Evolutionary conservation across 2,888 invertebrate species (phyloP).

Genomic region (Himalopsyche anomala): DNA sequence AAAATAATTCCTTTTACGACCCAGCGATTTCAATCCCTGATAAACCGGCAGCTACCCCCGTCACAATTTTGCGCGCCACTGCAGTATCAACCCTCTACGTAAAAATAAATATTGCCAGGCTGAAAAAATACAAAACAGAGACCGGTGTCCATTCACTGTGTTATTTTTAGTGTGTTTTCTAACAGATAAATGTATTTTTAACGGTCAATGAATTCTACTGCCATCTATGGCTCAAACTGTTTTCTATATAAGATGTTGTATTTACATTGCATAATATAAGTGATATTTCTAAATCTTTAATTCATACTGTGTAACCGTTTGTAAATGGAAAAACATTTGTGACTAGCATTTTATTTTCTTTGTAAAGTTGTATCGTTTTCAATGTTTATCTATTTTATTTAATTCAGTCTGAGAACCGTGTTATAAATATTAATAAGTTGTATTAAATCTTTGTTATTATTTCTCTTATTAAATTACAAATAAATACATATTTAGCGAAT

Average conservation of each 20-base stretch:
- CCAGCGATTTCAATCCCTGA: no score
- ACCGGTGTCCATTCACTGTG: background rate
- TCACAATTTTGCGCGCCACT: background rate
- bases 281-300: background rate
- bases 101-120: slow-evolving; percentile 35
- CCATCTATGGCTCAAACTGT: background rate
- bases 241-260: background rate
- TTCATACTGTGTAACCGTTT: background rate
- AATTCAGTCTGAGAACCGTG: no score
- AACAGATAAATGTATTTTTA: slow-evolving; percentile 39
- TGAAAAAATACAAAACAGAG: slow-evolving; percentile 32
- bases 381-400: background rate
- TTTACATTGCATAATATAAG: background rate
- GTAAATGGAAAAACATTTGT: background rate
- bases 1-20: no score
- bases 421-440: no score
- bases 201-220: slow-evolving; percentile 7
- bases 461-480: no score
- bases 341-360: background rate
- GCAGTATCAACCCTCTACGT: slow-evolving; percentile 12
- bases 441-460: no score
- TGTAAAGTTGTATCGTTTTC: background rate
- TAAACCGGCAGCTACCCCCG: no score
- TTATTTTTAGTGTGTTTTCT: slow-evolving; percentile 40
- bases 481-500: no score